Evolutionary conservation across 2,797 vertebrate genomes (phyloP), one percentile per base, ranked within the genome.

Genomic region (Okamejei kenojei): DNA sequence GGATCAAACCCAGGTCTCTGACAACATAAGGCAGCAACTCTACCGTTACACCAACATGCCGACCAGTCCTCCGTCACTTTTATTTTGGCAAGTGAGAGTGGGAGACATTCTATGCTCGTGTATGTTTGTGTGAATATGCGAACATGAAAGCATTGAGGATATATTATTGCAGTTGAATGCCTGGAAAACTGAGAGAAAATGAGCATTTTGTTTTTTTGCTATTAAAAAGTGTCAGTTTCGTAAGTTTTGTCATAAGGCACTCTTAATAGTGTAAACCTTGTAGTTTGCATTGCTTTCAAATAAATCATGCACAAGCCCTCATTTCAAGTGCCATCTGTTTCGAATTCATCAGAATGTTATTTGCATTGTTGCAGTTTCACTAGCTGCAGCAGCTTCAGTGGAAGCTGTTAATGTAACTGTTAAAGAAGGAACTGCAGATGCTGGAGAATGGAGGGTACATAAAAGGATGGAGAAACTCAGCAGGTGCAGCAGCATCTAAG

Each of bases 321-420:
- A 76, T 13, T 74, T 76, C 35, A 90, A 73, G 68, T 90, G 71
- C 38, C 90, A 92, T 92, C 71, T 92, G 90, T 74, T 92, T 7
- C 13, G 19, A 54, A 76, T 76, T 76, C 26, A 73, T 92, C 90
- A 76, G 71, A 23, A 92, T 90, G 19, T 45, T 74, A 54, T 92
- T 76, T 92, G 71, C 26, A 92, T 54, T 92, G 71, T 11, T 74
- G 23, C 38, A 92, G 45, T 74, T 92, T 54, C 90, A 92, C 11
- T 13, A 13, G 23, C 35, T 45, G 45, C 13, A 71, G 32, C 71
- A 76, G 90, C 35, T 58, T 76, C 71, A 92, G 90, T 76, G 38
- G 71, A 91, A 74, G 68, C 26, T 91, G 68, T 45, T 91, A 73
- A 91, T 26, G 23, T 91, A 71, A 73, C 21, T 91, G 90, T 38